Conservation (phyloP, 2,888 invertebrate genomes). For the Choristoneura rosaceana region DNA sequence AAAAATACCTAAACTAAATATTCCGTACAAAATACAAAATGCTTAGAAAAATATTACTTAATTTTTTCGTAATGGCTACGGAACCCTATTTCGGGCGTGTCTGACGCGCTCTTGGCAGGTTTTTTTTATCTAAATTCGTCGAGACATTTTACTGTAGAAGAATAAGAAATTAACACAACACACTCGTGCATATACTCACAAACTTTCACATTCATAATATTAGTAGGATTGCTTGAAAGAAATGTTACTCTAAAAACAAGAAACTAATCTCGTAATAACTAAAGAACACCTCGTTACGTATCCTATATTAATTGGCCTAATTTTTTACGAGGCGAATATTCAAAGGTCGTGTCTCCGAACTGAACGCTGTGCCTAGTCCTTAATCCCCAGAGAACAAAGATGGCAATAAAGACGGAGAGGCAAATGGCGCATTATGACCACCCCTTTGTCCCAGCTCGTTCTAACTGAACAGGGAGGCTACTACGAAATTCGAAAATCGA, state of each 20-base stretch:
- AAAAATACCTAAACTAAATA: too few relatives aligned
- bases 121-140: too few relatives aligned
- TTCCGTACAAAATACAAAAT: too few relatives aligned
- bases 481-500: too few relatives aligned
- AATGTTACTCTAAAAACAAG: neutral
- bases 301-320: constrained; percentile 14
- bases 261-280: constrained; percentile 8
- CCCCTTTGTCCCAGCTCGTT: constrained; percentile 14
- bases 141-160: too few relatives aligned
- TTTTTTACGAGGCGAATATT: constrained; percentile 18
- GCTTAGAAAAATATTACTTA: too few relatives aligned
- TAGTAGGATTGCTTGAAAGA: neutral
- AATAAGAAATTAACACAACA: too few relatives aligned
- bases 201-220: too few relatives aligned
- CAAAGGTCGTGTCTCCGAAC: constrained; percentile 16
- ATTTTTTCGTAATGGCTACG: too few relatives aligned
- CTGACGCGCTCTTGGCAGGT: too few relatives aligned
- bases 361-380: neutral
- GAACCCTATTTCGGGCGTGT: too few relatives aligned
- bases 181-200: too few relatives aligned
- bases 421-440: constrained; percentile 24
- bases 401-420: constrained; percentile 3
- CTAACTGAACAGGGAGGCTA: neutral
- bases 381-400: constrained; percentile 24
- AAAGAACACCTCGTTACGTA: constrained; percentile 16